Conservation (phyloP, 2,888 invertebrate genomes). For the Cephus sareptanus region DNA sequence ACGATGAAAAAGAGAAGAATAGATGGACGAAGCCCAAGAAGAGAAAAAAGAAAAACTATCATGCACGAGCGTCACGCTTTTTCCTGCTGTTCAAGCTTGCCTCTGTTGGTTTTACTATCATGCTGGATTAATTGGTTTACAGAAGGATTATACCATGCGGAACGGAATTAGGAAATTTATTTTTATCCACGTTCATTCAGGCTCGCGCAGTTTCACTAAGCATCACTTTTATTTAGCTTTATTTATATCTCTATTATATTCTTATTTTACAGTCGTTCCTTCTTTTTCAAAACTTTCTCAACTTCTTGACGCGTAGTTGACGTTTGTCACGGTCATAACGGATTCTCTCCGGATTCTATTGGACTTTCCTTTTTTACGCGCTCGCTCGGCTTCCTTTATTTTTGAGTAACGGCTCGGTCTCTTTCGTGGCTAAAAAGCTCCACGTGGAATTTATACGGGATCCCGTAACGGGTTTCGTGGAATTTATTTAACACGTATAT, state of each 20-base stretch:
- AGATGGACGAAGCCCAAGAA: neutral
- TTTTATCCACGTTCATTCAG: neutral
- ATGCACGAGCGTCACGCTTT: neutral
- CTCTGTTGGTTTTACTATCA: neutral
- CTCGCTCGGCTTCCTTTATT: neutral
- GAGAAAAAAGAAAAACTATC: neutral
- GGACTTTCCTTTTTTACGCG: neutral
- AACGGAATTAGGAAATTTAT: neutral
- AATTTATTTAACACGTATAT: neutral
- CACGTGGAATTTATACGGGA: neutral
- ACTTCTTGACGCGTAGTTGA: neutral
- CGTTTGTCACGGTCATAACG: neutral
- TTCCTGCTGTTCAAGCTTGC: neutral
- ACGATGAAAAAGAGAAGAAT: neutral
- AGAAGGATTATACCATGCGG: neutral
- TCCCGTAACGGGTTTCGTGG: neutral
- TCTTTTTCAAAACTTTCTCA: neutral
- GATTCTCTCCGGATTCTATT: neutral
- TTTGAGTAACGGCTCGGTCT: neutral
- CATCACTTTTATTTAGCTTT: neutral
- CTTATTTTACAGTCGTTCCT: neutral
- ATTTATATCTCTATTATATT: neutral
- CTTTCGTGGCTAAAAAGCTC: neutral
- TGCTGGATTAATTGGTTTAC: neutral
- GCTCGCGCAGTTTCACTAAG: neutral